Evolutionary conservation across 2,888 invertebrate genomes (phyloP), one percentile per base, ranked within the genome.

Genomic region (Synergus laeviventris): DNA sequence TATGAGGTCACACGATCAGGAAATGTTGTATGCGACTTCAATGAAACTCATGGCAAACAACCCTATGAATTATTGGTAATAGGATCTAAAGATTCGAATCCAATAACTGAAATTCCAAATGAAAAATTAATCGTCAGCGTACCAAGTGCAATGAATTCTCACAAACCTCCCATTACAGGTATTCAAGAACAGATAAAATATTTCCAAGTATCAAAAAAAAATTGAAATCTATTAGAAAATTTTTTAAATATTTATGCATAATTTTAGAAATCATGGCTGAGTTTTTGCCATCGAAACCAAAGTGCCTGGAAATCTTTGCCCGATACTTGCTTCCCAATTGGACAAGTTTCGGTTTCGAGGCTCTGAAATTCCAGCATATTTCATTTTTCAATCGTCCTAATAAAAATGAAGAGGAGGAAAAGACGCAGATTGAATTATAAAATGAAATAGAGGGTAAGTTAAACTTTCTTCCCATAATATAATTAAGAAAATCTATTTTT

Each of bases 111-210:
- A 62, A 84, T 93, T 82, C 90, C 92, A 2, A 89, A 92, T 80
- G 91, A 92, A 7, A 93, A 94, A 87, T 86, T 97, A 62, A 89
- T 98, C 75, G 91, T 96, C 21, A 97, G 97, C 90, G 92, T 97
- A 31, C 98, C 99, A 0, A 98, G 98, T 91, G 95, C 96, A 18
- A 92, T 98, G 78, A 98, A 99, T 91, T 99, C 99, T 0, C 97
- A 98, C 89, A 99, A 99, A 91, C 98, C 98, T 59, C 98, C 98
- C 0, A 91, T 99, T 75, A 87, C 93, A 83, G 94, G 95, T 94
- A 92, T 24, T 12, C 11, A 49, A 2, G 8, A 49, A 49, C n/a
- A 7, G 49, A 5, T 21, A 12, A 12, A 21, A 21, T 21, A 21
- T 56, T 56, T 56, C 5, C 3, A 59, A 24, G 14, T 11, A 0